Base-by-base conservation (phyloP, 1,140 invertebrate species). In the Adelges cooleyi region DNA sequence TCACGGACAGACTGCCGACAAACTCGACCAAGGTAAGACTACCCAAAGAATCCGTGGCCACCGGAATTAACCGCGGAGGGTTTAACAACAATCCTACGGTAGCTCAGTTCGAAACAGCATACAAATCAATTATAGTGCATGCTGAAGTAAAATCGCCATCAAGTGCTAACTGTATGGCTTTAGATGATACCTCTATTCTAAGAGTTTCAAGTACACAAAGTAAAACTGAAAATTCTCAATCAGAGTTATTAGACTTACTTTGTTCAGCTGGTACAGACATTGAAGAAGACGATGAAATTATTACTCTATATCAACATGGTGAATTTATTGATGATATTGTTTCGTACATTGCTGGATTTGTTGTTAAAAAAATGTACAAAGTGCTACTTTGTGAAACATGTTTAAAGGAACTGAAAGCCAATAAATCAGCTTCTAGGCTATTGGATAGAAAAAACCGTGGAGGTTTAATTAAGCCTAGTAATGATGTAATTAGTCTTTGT, bases 91-190 rank as follows among this genome's bases (percentile, higher is more conserved):
- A 51, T 1, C 25, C 25, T 5, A 51, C 23, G 9, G 25, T 51
- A 5, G 25, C 25, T 17, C 49, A 17, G 49, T 51, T 51, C 29
- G 23, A 51, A 27, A 25, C 49, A 27, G 49, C 49, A 27, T 27
- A 51, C 23, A 51, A 51, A 8, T 51, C 49, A 0, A 51, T 51
- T 10, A 27, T 27, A 6, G 29, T 51, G 2, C 25, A 51, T 51
- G 49, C 49, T n/a, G 23, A 51, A 51, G 49, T 51, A n/a, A 50
- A 50, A 50, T 50, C 48, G 27, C 3, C 22, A 50, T 50, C 22
- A 23, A 49, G 22, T 49, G 46, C 1, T 1, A 49, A 25, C 10
- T 50, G 22, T 50, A 50, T 49, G 22, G 11, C 20, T 49, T 49
- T 49, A 49, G 46, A 49, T 49, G 11, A 5, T 49, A 49, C 46